Evolutionary conservation across 2,888 invertebrate genomes (phyloP).

Genomic region (Lysandra coridon): DNA sequence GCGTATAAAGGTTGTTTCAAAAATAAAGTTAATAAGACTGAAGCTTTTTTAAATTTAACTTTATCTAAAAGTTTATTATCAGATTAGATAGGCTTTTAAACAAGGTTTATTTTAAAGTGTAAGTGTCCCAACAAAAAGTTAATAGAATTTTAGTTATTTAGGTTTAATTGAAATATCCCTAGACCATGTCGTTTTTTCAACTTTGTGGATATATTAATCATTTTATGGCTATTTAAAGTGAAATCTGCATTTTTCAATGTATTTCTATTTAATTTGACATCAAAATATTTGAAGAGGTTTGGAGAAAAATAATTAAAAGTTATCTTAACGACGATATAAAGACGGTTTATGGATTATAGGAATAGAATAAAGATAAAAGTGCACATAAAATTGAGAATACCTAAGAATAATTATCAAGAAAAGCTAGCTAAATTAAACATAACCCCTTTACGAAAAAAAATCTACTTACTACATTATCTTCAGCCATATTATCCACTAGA

Average conservation of each 20-base stretch:
- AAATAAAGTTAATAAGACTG: too few species aligned
- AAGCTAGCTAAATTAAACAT: neutral
- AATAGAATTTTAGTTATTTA: too few species aligned
- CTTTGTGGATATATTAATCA: neutral
- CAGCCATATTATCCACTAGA: too few species aligned
- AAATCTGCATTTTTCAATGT: neutral
- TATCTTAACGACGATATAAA: conserved; percentile 1
- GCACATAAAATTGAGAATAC: neutral
- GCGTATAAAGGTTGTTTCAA: too few species aligned
- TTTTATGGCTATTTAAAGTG: neutral
- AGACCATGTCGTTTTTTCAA: too few species aligned
- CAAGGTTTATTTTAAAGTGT: too few species aligned
- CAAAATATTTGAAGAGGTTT: neutral
- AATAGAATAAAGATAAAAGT: neutral
- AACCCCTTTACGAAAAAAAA: neutral
- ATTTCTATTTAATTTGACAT: neutral
- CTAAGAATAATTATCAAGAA: neutral
- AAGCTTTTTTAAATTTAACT: too few species aligned
- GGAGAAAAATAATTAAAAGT: conserved; percentile 17
- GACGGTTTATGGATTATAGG: neutral
- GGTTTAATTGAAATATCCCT: too few species aligned
- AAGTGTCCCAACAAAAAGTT: too few species aligned
- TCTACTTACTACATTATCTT: too few species aligned
- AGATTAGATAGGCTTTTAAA: too few species aligned
- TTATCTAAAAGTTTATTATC: too few species aligned